phyloP scores from a whole-genome alignment of 2,797 vertebrate genomes.

The Margarornis squamiger region DNA sequence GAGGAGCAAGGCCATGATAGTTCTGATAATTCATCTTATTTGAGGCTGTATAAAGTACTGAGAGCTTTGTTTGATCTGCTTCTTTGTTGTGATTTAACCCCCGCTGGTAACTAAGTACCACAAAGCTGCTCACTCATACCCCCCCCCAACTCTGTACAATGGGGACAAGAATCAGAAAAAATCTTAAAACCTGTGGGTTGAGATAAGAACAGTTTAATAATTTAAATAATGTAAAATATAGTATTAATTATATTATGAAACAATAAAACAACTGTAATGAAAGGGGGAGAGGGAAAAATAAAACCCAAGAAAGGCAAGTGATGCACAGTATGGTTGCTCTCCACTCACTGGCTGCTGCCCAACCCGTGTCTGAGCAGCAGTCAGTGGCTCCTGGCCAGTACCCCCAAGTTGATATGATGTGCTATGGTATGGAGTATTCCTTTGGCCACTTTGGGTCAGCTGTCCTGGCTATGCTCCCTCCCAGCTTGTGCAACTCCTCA shows the following conservation, averaged over 20 bases:
- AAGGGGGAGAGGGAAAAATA: not conserved
- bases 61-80: not conserved
- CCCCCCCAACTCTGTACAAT: not conserved
- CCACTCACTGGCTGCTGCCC: not conserved
- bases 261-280: not conserved
- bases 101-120: not conserved
- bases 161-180: not conserved
- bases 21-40: not conserved
- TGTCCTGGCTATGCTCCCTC: not conserved
- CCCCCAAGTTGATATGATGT: not conserved
- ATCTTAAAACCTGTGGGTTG: not conserved
- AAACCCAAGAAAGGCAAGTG: not conserved
- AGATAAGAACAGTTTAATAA: not conserved
- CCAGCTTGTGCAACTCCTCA: not conserved
- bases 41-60: fast-evolving
- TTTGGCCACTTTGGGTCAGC: not conserved
- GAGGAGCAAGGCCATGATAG: not conserved
- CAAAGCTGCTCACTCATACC: not conserved
- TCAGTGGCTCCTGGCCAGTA: not conserved
- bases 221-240: not conserved
- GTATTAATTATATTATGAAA: not conserved
- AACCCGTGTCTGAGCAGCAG: too few relatives aligned
- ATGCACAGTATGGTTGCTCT: not conserved
- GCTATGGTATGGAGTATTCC: not conserved
- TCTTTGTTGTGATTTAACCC: not conserved